Base-by-base conservation (phyloP, 2,888 invertebrate genomes). In the Synergus gifuensis region DNA sequence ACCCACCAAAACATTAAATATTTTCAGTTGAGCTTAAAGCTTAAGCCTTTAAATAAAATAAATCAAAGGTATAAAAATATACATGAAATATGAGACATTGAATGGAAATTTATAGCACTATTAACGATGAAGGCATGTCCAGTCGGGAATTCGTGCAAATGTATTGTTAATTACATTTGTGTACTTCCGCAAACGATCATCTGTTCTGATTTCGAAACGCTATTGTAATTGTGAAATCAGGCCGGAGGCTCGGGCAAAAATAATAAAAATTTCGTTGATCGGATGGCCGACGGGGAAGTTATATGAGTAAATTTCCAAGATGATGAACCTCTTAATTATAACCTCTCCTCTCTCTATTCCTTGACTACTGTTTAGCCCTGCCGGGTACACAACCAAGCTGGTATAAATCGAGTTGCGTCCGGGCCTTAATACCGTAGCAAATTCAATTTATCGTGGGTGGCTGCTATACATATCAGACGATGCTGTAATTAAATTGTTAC, bases 391-490 rank as follows among this genome's bases (percentile, higher is more conserved):
- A 81, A 82, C 80, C 80, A 79, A 81, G 80, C 83, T 86, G 86
- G 85, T 86, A 90, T 90, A 90, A 90, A 90, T 90, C 87, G 88
- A 88, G 84, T 82, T 81, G 85, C 83, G 87, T 88, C 88, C 87
- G 86, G 86, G 85, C 87, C 88, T 92, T 91, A 91, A 91, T 91
- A 90, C 91, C 92, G 91, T 91, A 88, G 91, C 91, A 88, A 90
- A 92, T 92, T 91, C 90, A 92, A 92, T 92, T 91, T 92, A 91
- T 90, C 89, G 91, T 91, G 92, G 92, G 92, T 92, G 92, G 92
- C 89, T 91, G 91, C 88, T 91, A 90, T 90, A 90, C 89, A 89
- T 91, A 91, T 90, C 88, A 85, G 85, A 84, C 86, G 86, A 87
- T 86, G 88, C 88, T 91, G 90, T 92, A 92, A 92, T 92, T 92